Conservation (phyloP, 2,888 invertebrate genomes). For the Philereme transversata region DNA sequence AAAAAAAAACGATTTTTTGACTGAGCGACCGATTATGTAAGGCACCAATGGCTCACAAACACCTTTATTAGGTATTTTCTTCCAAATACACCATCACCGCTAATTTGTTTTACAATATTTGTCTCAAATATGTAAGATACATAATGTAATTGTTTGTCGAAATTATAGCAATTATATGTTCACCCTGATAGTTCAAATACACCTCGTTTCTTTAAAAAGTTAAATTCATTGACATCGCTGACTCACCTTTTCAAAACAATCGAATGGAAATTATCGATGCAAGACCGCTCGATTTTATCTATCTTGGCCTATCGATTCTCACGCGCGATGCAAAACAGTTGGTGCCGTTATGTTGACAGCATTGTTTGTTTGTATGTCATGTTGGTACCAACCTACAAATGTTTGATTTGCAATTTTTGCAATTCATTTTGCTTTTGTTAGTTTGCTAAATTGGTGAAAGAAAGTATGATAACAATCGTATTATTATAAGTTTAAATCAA, state of each 20-base stretch:
- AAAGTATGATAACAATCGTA: no score
- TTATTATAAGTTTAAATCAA: no score
- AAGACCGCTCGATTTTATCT: slow-evolving; percentile 15
- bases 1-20: no score
- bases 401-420: slow-evolving; percentile 16
- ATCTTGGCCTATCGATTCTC: slow-evolving; percentile 27
- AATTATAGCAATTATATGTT: no score
- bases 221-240: slow-evolving; percentile 1
- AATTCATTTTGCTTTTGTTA: slow-evolving; percentile 15
- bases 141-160: no score
- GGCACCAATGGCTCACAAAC: no score
- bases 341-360: slow-evolving; percentile 38
- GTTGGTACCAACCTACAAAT: slow-evolving; percentile 11
- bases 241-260: slow-evolving; percentile 11
- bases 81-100: no score
- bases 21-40: no score
- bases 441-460: not conserved
- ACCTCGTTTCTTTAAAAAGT: not conserved
- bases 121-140: no score
- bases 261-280: slow-evolving; percentile 10
- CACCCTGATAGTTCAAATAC: no score
- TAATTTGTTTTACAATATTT: no score
- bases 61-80: no score
- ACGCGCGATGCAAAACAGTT: slow-evolving; percentile 34
- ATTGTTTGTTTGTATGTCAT: slow-evolving; percentile 34